phyloP scores from a whole-genome alignment of 1,140 invertebrate species.

The Meloidogyne hapla region DNA sequence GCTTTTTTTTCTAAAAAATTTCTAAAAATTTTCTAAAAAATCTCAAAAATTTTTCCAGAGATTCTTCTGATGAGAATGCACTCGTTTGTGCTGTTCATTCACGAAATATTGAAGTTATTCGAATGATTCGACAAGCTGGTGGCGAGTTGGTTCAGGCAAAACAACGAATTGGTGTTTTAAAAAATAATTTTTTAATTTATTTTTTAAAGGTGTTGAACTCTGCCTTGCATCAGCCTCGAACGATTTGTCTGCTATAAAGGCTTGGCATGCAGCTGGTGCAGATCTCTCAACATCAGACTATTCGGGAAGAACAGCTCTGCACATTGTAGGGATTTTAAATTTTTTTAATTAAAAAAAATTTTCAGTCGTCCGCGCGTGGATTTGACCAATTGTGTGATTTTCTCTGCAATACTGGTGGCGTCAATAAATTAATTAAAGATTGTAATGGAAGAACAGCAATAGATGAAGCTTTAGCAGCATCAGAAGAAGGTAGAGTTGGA shows the following conservation, averaged over 20 bases:
- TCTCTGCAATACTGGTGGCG: slow-evolving; percentile 43
- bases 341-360: slow-evolving; percentile 23
- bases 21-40: too few species aligned
- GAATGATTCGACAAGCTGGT: slow-evolving; percentile 52
- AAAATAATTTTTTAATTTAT: neutral
- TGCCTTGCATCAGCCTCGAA: slow-evolving; percentile 54
- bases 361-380: slow-evolving; percentile 38
- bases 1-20: too few species aligned
- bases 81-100: slow-evolving; percentile 53
- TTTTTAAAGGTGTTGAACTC: slow-evolving; percentile 54
- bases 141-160: slow-evolving; percentile 42
- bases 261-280: slow-evolving; percentile 57
- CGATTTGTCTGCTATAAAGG: slow-evolving; percentile 54
- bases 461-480: slow-evolving; percentile 22
- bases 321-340: slow-evolving; percentile 52
- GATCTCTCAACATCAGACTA: slow-evolving; percentile 58
- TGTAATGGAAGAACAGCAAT: slow-evolving; percentile 45
- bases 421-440: slow-evolving; percentile 30
- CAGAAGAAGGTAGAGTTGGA: slow-evolving; percentile 13
- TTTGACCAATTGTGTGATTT: slow-evolving; percentile 38
- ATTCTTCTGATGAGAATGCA: slow-evolving; percentile 57
- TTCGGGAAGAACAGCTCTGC: slow-evolving; percentile 58
- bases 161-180: slow-evolving; percentile 46
- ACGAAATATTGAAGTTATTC: slow-evolving; percentile 51
- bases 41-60: slow-evolving; percentile 44